phyloP scores from a whole-genome alignment of 2,888 invertebrate species.

The Microdon myrmicae region DNA sequence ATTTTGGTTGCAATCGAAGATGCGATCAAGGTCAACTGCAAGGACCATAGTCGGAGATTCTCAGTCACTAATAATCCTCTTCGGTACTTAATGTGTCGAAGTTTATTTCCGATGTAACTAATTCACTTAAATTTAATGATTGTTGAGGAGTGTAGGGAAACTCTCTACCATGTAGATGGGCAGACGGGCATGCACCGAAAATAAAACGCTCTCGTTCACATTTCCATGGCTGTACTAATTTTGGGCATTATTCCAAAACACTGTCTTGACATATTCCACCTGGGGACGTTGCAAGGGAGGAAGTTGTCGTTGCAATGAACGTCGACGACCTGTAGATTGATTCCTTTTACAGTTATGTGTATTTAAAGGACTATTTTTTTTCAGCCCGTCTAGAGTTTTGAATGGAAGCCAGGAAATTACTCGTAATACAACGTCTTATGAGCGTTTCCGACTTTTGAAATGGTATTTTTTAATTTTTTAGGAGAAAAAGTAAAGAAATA shows the following conservation, averaged over 20 bases:
- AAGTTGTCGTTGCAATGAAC: constrained; percentile 7
- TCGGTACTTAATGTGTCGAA: background rate
- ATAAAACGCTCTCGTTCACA: constrained; percentile 32
- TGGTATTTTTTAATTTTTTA: no score
- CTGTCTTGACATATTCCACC: constrained; percentile 37
- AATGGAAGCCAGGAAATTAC: constrained; percentile 15
- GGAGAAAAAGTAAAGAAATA: no score
- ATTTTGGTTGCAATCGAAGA: background rate
- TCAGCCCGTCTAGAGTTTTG: constrained; percentile 1
- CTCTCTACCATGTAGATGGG: constrained; percentile 5
- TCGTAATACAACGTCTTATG: background rate
- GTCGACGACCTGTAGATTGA: constrained; percentile 30
- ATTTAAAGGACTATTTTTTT: background rate
- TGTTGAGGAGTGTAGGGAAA: constrained; percentile 35
- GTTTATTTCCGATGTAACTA: constrained; percentile 20
- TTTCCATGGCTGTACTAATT: constrained; percentile 34
- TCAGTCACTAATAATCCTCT: constrained; percentile 9
- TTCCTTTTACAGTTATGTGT: no score
- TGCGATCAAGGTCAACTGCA: constrained; percentile 17
- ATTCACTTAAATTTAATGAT: constrained; percentile 25
- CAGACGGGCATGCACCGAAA: constrained; percentile 28
- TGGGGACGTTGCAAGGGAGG: constrained; percentile 11
- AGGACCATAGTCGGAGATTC: background rate
- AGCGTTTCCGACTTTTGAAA: no score
- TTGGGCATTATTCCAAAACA: constrained; percentile 30